Evolutionary conservation across 53 echinoderm and acorn worm genomes (phyloP).

Genomic region (Crossaster papposus): DNA sequence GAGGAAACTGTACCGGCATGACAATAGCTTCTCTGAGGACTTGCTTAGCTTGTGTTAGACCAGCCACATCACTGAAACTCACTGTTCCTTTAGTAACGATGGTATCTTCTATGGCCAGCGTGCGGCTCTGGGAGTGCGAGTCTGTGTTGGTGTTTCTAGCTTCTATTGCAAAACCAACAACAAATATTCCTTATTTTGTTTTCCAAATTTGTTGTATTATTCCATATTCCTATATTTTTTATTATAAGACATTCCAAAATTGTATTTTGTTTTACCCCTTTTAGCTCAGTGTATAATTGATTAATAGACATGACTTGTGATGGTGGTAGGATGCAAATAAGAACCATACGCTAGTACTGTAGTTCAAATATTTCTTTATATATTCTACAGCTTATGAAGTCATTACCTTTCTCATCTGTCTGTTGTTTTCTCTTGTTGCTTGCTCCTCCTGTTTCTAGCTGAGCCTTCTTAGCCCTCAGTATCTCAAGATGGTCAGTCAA

Average conservation of each 20-base stretch:
- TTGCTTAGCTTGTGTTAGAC: slow-evolving; percentile 87
- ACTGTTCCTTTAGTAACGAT: slow-evolving; percentile 80
- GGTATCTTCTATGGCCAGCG: slow-evolving; percentile 87
- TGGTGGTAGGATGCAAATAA: too few relatives aligned
- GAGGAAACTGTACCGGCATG: slow-evolving; percentile 97
- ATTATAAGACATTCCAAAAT: too few relatives aligned
- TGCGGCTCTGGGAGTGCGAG: slow-evolving; percentile 56
- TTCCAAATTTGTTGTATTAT: too few relatives aligned
- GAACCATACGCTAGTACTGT: too few relatives aligned
- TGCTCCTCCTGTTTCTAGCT: slow-evolving; percentile 64
- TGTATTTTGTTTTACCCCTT: neutral
- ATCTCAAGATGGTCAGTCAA: slow-evolving; percentile 62
- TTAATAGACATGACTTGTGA: too few relatives aligned
- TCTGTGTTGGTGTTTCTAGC: slow-evolving; percentile 40
- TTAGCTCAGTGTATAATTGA: too few relatives aligned
- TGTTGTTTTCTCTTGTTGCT: slow-evolving; percentile 57
- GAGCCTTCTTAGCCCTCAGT: slow-evolving; percentile 78
- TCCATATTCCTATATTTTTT: too few relatives aligned
- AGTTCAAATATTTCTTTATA: too few relatives aligned
- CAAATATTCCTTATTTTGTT: too few relatives aligned
- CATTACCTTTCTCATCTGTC: slow-evolving; percentile 14
- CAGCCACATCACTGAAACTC: slow-evolving; percentile 86
- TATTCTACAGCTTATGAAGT: neutral
- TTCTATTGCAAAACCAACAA: slow-evolving; percentile 28
- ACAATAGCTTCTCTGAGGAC: slow-evolving; percentile 86